Conservation (phyloP, 2,797 vertebrate genomes). For the Lerista edwardsae region DNA sequence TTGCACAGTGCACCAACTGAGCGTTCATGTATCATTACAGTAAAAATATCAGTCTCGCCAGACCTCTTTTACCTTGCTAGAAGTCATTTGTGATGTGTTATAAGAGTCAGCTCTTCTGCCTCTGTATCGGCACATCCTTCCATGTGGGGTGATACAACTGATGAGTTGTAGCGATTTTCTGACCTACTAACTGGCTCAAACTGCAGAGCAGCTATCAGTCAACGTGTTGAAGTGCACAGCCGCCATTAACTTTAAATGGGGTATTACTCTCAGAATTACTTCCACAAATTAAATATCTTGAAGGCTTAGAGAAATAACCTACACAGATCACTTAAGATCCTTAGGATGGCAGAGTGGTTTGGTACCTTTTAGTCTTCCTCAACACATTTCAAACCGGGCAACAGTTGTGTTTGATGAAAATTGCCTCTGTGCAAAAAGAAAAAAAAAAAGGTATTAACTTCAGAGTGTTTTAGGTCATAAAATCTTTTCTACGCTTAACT, state of each 20-base stretch:
- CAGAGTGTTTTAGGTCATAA: constrained; percentile 21
- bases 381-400: constrained; percentile 22
- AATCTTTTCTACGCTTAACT: constrained; percentile 7
- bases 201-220: constrained; percentile 28
- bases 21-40: no score
- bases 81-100: constrained; percentile 2
- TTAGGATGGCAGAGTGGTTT: neutral
- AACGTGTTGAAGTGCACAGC: constrained; percentile 37
- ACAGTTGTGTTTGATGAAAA: constrained; percentile 14
- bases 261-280: constrained; percentile 37
- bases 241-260: constrained; percentile 47
- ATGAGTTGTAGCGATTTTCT: constrained; percentile 33
- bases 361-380: neutral
- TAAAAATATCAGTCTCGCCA: neutral
- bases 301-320: constrained; percentile 29
- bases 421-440: constrained; percentile 17
- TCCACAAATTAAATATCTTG: constrained; percentile 43
- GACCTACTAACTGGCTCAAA: constrained; percentile 34
- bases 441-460: constrained; percentile 7
- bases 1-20: neutral
- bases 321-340: constrained; percentile 25
- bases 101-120: neutral
- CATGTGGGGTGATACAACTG: constrained; percentile 16
- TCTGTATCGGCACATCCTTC: neutral
- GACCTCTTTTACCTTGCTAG: neutral